phyloP scores from a whole-genome alignment of 2,113 vertebrate species.

The Tyrannus savana region DNA sequence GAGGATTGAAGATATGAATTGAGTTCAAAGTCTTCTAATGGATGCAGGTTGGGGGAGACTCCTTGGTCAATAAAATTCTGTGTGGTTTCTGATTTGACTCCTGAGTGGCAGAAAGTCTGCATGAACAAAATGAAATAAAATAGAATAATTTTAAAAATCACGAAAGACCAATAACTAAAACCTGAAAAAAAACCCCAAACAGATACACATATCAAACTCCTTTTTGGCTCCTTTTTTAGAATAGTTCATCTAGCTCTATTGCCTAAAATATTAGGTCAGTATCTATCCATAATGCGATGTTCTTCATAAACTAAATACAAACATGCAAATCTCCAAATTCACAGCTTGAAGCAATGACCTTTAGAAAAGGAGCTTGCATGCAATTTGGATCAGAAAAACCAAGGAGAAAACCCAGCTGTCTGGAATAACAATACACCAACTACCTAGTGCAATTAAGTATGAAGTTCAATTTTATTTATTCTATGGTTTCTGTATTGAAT shows the following conservation, averaged over 20 bases:
- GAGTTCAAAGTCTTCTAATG: constrained; percentile 17
- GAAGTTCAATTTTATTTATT: neutral
- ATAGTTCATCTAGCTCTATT: neutral
- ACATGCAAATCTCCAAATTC: neutral
- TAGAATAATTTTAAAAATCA: neutral
- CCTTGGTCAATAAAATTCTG: neutral
- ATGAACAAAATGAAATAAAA: neutral
- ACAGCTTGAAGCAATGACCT: neutral
- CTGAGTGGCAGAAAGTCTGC: neutral
- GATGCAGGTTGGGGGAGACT: neutral
- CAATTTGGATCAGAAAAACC: neutral
- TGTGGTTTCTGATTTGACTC: neutral
- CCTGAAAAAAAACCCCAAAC: no score
- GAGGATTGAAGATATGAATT: neutral
- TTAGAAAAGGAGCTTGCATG: neutral
- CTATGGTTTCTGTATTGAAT: neutral
- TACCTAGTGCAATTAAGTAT: neutral
- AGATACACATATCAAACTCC: neutral
- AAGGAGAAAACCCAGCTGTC: neutral
- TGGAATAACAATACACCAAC: neutral
- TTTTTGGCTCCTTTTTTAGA: neutral
- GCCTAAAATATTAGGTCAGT: neutral
- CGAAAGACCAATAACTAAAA: neutral
- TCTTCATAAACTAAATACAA: neutral
- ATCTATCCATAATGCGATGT: neutral